Percentiles rank a stretch among this genome's conserved stretches.
Conservation (phyloP, 1,140 invertebrate genomes). For the Muscidifurax raptorellus region DNA sequence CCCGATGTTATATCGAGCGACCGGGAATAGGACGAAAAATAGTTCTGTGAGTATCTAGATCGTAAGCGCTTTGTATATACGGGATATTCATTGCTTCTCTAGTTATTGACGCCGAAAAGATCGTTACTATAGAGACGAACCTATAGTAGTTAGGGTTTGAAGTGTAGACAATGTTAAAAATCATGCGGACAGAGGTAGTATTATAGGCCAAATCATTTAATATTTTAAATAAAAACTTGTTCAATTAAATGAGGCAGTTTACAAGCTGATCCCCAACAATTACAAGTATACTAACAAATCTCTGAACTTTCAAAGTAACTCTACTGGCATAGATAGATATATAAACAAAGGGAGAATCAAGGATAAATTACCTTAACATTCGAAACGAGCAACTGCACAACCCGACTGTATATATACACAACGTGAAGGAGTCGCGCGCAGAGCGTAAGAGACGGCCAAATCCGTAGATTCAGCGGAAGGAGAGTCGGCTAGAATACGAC, state of each 20-base stretch:
- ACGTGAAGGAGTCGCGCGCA: background rate
- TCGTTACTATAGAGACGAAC: too few relatives aligned
- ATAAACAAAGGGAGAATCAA: background rate
- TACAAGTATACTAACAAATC: background rate
- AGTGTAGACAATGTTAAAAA: too few relatives aligned
- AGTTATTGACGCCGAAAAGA: too few relatives aligned
- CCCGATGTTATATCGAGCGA: conserved; percentile 1
- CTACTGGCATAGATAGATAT: background rate
- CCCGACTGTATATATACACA: background rate
- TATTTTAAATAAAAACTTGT: too few relatives aligned
- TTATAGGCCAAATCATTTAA: too few relatives aligned
- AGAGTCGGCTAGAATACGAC: background rate
- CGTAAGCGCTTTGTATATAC: too few relatives aligned
- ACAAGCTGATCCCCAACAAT: too few relatives aligned
- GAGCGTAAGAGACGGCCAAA: background rate
- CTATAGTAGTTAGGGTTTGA: too few relatives aligned
- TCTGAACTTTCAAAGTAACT: background rate
- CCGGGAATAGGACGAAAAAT: background rate
- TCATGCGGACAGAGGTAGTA: too few relatives aligned
- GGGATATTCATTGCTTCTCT: too few relatives aligned
- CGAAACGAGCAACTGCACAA: background rate
- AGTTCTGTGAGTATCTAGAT: background rate
- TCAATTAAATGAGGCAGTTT: too few relatives aligned
- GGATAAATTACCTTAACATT: background rate
- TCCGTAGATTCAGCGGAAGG: background rate